Percentiles rank a stretch among this genome's conserved stretches.
Evolutionary conservation across 2,888 invertebrate species (phyloP).

Genomic region (Omphaloscelis lunosa): DNA sequence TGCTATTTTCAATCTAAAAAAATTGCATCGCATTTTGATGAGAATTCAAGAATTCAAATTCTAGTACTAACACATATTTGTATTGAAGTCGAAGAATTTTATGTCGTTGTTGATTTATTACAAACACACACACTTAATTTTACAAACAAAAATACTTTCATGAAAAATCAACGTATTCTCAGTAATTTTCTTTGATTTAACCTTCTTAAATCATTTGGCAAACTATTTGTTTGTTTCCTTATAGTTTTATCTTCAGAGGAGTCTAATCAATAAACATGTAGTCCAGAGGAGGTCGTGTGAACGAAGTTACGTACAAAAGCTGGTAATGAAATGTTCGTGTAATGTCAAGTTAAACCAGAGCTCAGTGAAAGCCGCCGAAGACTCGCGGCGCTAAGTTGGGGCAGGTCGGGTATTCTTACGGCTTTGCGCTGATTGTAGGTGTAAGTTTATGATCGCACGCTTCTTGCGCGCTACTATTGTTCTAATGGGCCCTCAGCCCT

Average conservation of each 20-base stretch:
- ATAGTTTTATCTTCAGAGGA: not conserved
- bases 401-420: conserved; percentile 83
- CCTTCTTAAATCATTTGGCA: not conserved
- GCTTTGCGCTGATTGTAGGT: conserved; percentile 82
- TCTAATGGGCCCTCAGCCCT: conserved; percentile 83
- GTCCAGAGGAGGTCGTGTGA: conserved; percentile 24
- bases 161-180: not conserved
- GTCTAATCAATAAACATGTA: conserved; percentile 27
- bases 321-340: conserved; percentile 56
- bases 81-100: not conserved
- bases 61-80: conserved; percentile 21
- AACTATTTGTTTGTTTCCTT: not conserved
- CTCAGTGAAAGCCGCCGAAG: conserved; percentile 69
- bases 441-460: conserved; percentile 87
- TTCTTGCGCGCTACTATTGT: conserved; percentile 87
- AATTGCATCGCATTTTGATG: conserved; percentile 48
- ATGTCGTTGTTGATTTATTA: conserved; percentile 1
- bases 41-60: conserved; percentile 34
- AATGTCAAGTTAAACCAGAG: conserved; percentile 55
- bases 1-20: conserved; percentile 72
- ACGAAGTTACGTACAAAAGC: conserved; percentile 29
- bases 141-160: not conserved
- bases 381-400: conserved; percentile 75
- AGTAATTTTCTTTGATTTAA: not conserved
- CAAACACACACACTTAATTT: not conserved